phyloP scores from a whole-genome alignment of 2,888 invertebrate species.

The Syrphus vitripennis region DNA sequence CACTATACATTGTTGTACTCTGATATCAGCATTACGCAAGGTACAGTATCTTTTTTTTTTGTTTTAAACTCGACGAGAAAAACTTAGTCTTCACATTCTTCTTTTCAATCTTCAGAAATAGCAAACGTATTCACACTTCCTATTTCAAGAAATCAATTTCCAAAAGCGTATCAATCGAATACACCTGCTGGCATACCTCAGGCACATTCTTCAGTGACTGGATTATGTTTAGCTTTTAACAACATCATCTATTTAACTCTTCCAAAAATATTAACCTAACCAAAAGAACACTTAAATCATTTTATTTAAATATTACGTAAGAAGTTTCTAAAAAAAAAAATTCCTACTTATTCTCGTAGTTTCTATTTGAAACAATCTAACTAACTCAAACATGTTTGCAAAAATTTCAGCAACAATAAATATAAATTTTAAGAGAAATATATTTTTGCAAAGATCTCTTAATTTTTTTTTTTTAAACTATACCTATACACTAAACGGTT shows the following conservation, averaged over 20 bases:
- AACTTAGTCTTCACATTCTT: too few species aligned
- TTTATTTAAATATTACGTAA: conserved; percentile 41
- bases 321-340: conserved; percentile 9
- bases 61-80: too few species aligned
- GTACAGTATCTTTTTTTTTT: too few species aligned
- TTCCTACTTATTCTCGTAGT: background rate
- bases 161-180: too few species aligned
- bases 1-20: too few species aligned
- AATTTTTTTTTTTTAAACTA: background rate
- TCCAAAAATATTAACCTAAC: background rate
- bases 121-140: too few species aligned
- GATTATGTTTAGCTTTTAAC: background rate
- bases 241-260: conserved; percentile 29
- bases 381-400: background rate
- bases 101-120: too few species aligned
- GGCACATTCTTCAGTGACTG: too few species aligned
- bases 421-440: conserved; percentile 41
- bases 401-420: conserved; percentile 19
- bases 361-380: too few species aligned
- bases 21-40: too few species aligned
- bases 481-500: background rate
- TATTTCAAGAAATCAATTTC: too few species aligned
- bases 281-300: background rate
- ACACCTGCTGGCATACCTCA: too few species aligned
- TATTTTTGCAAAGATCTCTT: conserved; percentile 30